Base-by-base conservation (phyloP, 1,140 invertebrate genomes). In the Tachypleus tridentatus region DNA sequence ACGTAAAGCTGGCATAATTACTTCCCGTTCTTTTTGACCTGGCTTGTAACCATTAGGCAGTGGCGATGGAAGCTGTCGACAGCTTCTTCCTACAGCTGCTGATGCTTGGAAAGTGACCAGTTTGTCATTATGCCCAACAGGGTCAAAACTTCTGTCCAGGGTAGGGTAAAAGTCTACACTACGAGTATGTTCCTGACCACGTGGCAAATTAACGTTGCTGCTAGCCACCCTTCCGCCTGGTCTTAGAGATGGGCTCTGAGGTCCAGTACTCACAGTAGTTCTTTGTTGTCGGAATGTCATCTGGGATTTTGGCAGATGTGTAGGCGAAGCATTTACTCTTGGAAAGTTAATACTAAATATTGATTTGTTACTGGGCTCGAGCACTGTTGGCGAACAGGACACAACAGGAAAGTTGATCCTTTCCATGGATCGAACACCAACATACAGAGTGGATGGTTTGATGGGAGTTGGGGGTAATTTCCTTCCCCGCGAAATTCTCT, bases 281-380 rank as follows among this genome's bases (percentile, higher is more conserved):
- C 66, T 61, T 49, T 69, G 64, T 49, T 60, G 62, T 64, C 67
- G 66, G 11, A 66, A 56, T 57, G 64, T 64, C 63, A 67, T 67
- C 11, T 67, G 66, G 52, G 64, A 61, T 59, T 64, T 67, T 54
- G 66, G 66, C 63, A 67, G 54, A 54, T 91, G 90, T 64, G 93
- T 93, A 54, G 93, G 93, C 74, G 91, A 94, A 67, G 91, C 86
- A 80, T 91, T 95, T 72, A 95, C 80, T 78, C 89, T 91, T 65
- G 91, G 91, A 75, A 95, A 92, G 80, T 90, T 93, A 76, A 92
- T 91, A 4, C 59, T 62, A 52, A 49, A 51, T 57, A 60, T 50
- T 74, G 81, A 85, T 57, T 85, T 70, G 3, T 62, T 61, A 58
- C 58, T 57, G 10, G 57, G 61, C 8, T 70, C 69, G n/a, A 73